Evolutionary conservation across 2,797 vertebrate genomes (phyloP).

Genomic region (Gambusia yucatana): DNA sequence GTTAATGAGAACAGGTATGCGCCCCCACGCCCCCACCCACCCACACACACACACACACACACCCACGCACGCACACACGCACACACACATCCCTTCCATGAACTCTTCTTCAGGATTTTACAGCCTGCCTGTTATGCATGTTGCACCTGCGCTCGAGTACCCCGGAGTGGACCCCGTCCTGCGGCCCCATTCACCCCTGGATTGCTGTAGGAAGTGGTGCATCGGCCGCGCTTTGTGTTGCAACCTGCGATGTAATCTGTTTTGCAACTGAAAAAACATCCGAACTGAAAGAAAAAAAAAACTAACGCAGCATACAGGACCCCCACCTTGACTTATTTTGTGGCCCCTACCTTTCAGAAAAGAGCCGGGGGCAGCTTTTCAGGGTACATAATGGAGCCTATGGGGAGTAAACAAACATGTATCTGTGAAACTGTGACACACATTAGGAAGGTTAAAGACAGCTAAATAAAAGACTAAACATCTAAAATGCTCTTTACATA

Average conservation of each 20-base stretch:
- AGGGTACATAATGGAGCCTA: conserved; percentile 41
- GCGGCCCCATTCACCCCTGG: conserved; percentile 66
- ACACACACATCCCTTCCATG: neutral
- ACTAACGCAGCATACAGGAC: conserved; percentile 76
- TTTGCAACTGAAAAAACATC: conserved; percentile 86
- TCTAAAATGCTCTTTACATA: neutral
- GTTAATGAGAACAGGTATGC: conserved; percentile 31
- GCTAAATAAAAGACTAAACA: conserved; percentile 39
- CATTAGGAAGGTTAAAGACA: conserved; percentile 39
- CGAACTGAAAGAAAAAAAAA: conserved; percentile 37
- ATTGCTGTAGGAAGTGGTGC: conserved; percentile 83
- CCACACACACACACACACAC: too few relatives aligned
- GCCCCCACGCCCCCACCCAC: neutral
- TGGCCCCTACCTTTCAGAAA: conserved; percentile 31
- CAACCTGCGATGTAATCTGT: conserved; percentile 83
- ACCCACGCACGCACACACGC: too few relatives aligned
- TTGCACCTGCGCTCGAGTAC: conserved; percentile 78
- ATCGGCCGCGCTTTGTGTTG: conserved; percentile 80
- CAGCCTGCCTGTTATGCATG: conserved; percentile 61
- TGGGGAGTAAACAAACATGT: conserved; percentile 47
- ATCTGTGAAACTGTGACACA: conserved; percentile 42
- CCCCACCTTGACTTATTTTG: conserved; percentile 71
- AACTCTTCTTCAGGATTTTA: conserved; percentile 51
- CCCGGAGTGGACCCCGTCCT: conserved; percentile 68
- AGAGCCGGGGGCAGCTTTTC: conserved; percentile 47